Conservation (phyloP, 2,113 vertebrate genomes). For the Antechinus flavipes region DNA sequence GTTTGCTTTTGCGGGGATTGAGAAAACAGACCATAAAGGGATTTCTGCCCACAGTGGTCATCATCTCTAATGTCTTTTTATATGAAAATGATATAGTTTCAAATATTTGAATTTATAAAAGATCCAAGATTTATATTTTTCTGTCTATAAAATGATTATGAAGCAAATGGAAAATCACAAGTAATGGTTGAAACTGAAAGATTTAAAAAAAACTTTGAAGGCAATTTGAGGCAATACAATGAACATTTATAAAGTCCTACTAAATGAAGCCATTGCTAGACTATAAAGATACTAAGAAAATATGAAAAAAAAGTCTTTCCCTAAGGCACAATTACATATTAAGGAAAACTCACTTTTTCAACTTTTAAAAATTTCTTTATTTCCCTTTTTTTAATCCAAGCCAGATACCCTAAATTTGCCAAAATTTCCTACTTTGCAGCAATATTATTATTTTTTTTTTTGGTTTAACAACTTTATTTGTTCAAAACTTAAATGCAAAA, state of each 20-base stretch:
- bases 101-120: too few relatives aligned
- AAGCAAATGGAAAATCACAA: background rate
- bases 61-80: background rate
- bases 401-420: background rate
- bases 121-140: background rate
- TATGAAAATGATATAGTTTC: background rate
- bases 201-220: background rate
- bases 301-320: background rate
- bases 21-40: background rate
- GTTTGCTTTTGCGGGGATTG: background rate
- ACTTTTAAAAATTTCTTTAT: background rate
- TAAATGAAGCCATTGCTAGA: background rate
- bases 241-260: background rate
- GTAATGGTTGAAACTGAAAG: background rate
- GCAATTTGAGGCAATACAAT: background rate
- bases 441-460: too few relatives aligned
- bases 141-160: background rate
- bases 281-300: background rate
- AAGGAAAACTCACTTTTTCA: background rate
- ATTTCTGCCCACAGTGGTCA: background rate
- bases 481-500: too few relatives aligned
- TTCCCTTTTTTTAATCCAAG: background rate
- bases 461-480: too few relatives aligned
- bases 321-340: background rate
- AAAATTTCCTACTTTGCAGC: background rate